Base-by-base conservation (phyloP, 2,888 invertebrate genomes). In the Agriotes lineatus region DNA sequence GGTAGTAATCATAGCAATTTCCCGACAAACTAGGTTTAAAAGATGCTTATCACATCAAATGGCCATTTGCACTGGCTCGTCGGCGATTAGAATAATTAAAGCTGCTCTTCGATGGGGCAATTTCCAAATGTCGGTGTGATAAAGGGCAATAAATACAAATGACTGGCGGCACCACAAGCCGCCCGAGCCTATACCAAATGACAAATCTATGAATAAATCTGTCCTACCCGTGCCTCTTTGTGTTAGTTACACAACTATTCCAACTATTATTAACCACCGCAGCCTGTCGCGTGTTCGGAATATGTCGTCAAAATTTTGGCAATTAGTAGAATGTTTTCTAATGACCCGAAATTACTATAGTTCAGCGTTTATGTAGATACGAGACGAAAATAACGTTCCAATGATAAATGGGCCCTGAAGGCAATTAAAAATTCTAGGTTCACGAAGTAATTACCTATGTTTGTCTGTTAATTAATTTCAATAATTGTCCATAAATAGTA, bases 1-100 rank as follows among this genome's bases (percentile, higher is more conserved):
- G 16, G 52, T 50, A 16, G 14, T 52, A 12, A 52, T 52, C 33
- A 33, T 33, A n/a, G 33, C 52, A 52, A 52, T 52, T 52, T 52
- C 52, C 52, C 33, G 2, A 33, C 30, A 30, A 30, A 50, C 20
- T 45, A 20, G 14, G 35, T 33, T 33, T 33, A 52, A 52, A 52
- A 52, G 52, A 52, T 52, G 16, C 18, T 52, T 33, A 52, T 52
- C 35, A 14, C 18, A 52, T 52, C 33, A 52, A 35, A 5, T n/a
- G 33, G 33, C 18, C 35, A 52, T 18, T 33, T 30, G 10, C n/a
- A 10, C 3, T 6, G 14, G 12, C 30, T 2, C 10, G 14, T 50
- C 30, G 25, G 30, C 50, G 52, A 33, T 33, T 52, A 33, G 52
- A 52, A 52, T 33, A 52, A 52, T 52, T 35, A 50, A 20, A 10